These are phyloP conservation scores for Molorchus minor DNA, from an alignment of 2,888 invertebrate genomes.

Conservation along the genomic window DNA sequence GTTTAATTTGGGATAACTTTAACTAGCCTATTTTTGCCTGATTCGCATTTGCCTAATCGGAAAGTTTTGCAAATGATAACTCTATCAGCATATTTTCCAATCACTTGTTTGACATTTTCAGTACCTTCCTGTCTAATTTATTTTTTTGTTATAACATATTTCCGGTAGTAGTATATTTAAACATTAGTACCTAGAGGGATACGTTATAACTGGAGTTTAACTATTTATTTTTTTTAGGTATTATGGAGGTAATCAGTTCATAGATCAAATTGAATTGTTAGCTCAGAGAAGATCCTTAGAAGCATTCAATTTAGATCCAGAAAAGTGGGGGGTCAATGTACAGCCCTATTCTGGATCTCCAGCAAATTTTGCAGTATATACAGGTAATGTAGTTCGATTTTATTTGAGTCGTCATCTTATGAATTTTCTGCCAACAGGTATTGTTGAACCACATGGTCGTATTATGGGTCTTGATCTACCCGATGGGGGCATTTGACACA, in stretches of 20 bases:
- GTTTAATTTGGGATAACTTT: too few species aligned
- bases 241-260: conserved; percentile 96
- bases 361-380: conserved; percentile 97
- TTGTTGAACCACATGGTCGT: conserved; percentile 90
- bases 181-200: too few species aligned
- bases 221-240: conserved; percentile 70
- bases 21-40: too few species aligned
- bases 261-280: conserved; percentile 91
- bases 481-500: conserved; percentile 97
- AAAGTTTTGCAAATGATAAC: too few species aligned
- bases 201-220: too few species aligned
- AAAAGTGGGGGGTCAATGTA: conserved; percentile 97
- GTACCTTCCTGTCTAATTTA: too few species aligned
- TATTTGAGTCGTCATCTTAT: not conserved
- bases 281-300: conserved; percentile 88
- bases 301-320: conserved; percentile 81
- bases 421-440: conserved; percentile 44
- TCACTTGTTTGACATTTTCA: too few species aligned
- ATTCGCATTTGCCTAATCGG: too few species aligned
- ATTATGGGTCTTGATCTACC: conserved; percentile 97
- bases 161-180: too few species aligned
- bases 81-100: too few species aligned
- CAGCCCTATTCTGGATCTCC: conserved; percentile 96
- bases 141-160: too few species aligned
- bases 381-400: conserved; percentile 65